These are phyloP conservation scores for Trissonchulus latispiculum DNA, from an alignment of 2,888 invertebrate species.

Conservation along the genomic window DNA sequence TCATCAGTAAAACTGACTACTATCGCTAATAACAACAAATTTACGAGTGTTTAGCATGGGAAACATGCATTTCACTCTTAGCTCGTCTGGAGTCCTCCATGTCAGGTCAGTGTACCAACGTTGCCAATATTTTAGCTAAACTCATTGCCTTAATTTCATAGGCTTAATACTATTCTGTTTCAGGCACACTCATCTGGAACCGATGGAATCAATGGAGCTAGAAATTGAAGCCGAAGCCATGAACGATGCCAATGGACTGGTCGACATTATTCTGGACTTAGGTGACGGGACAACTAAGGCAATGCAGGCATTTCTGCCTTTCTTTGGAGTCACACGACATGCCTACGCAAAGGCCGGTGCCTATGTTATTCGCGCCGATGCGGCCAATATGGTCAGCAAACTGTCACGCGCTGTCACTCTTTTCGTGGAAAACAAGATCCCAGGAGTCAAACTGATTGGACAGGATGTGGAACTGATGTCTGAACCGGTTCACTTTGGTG, in stretches of 20 bases:
- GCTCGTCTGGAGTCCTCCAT: no score
- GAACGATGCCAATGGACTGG: background rate
- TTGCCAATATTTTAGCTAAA: no score
- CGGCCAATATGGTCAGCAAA: constrained; percentile 15
- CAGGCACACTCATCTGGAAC: constrained; percentile 4
- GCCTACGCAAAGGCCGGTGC: background rate
- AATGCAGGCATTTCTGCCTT: constrained; percentile 9
- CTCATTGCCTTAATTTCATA: no score
- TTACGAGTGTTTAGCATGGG: no score
- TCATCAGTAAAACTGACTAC: no score
- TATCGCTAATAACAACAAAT: no score
- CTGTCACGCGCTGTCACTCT: constrained; percentile 9
- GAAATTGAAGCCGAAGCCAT: constrained; percentile 17
- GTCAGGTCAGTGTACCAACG: no score
- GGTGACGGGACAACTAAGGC: background rate
- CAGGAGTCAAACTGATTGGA: background rate
- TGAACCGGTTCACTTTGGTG: background rate
- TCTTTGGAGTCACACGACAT: background rate
- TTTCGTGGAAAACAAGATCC: constrained; percentile 9
- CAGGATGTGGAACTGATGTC: constrained; percentile 2
- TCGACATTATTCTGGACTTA: constrained; percentile 1
- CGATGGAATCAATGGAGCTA: background rate
- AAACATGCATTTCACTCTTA: no score
- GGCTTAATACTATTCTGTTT: no score
- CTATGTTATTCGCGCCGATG: constrained; percentile 4